Evolutionary conservation across 2,113 vertebrate genomes (phyloP), one percentile per base, ranked within the genome.

Genomic region (Conger conger): DNA sequence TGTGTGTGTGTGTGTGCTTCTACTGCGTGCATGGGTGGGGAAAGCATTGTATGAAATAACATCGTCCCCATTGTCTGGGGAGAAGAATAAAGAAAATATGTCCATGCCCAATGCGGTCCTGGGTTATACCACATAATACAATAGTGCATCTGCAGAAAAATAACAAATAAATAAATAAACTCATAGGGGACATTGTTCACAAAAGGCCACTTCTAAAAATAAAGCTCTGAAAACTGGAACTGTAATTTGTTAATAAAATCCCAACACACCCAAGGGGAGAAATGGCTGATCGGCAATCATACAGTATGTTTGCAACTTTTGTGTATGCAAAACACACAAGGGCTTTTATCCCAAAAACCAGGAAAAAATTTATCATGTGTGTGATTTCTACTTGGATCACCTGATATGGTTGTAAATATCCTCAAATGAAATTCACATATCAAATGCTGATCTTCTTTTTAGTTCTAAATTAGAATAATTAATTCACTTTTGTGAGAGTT

Each of bases 291-390:
- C 5, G 54, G 15, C 54, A 16, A 42, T 42, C 40, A 42, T 81
- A 54, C 42, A 9, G 80, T 40, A 57, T 81, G 37, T 79, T 83
- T 82, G 83, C 17, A 89, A 86, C 89, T 91, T 91, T 90, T 89
- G 40, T 42, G 40, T 42, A 42, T 42, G 40, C 40, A 42, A 42
- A 9, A 42, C 40, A 42, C 40, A 9, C 40, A 42, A 42, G 9
- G 40, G 40, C 40, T 42, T 42, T 42, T 42, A 42, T 42, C 4
- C 40, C 3, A 3, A 42, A 42, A 42, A 42, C 40, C 40, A 42
- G 40, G 40, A 42, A 42, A 42, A 42, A 42, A 5, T 42, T 42
- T 42, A 42, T 3, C 9, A 42, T 42, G 40, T 42, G 40, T 42
- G 40, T 42, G 9, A 42, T 42, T 42, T 9, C 40, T 42, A 42